Evolutionary conservation across 2,113 vertebrate genomes (phyloP).

Genomic region (Progne subis): DNA sequence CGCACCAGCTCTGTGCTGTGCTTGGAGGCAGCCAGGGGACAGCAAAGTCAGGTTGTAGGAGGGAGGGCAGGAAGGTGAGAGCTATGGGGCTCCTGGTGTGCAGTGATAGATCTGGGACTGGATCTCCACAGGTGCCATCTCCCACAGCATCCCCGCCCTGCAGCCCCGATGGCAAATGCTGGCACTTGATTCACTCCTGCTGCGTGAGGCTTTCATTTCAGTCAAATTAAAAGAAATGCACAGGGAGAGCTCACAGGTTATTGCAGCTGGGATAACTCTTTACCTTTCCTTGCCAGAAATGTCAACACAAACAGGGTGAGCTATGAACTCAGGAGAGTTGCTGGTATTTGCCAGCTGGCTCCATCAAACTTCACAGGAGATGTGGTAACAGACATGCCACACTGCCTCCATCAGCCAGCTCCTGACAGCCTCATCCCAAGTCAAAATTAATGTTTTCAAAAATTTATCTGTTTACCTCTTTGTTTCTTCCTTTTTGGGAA

Average conservation of each 20-base stretch:
- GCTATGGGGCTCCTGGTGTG: not conserved
- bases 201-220: not conserved
- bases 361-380: not conserved
- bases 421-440: not conserved
- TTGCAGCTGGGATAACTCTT: slow-evolving; percentile 47
- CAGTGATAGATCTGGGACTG: not conserved
- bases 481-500: not conserved
- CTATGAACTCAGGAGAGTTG: not conserved
- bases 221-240: not conserved
- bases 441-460: not conserved
- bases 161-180: not conserved
- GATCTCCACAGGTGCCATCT: not conserved
- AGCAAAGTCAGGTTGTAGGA: not conserved
- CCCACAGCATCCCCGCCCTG: not conserved
- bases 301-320: slow-evolving; percentile 35
- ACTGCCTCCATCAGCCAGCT: not conserved
- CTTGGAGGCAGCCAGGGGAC: not conserved
- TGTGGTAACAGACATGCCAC: not conserved
- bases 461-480: not conserved
- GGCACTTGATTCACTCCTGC: not conserved
- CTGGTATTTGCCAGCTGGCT: slow-evolving; percentile 55
- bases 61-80: not conserved
- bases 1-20: not conserved
- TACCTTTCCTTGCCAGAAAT: slow-evolving; percentile 44
- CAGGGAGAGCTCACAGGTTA: not conserved